Evolutionary conservation across 2,113 vertebrate genomes (phyloP).

Genomic region (Astur gentilis): DNA sequence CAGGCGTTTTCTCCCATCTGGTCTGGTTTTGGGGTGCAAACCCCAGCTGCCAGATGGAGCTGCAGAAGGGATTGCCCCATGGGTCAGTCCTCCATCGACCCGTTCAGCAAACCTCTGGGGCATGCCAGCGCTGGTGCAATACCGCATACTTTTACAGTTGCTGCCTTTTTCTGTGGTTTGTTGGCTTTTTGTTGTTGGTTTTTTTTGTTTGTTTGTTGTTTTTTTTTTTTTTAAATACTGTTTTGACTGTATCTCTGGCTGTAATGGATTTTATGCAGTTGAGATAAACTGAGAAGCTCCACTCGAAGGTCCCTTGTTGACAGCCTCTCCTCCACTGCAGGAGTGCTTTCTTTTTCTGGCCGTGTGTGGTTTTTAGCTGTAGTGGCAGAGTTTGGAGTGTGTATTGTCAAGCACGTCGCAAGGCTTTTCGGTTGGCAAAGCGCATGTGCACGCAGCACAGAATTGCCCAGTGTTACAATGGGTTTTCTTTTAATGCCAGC

Average conservation of each 20-base stretch:
- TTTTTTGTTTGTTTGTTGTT: too few species aligned
- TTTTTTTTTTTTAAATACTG: background rate
- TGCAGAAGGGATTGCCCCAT: background rate
- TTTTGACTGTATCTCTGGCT: background rate
- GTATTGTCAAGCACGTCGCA: background rate
- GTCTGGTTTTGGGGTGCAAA: background rate
- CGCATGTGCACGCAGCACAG: fast-evolving
- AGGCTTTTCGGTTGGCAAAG: background rate
- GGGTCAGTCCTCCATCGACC: background rate
- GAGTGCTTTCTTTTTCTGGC: background rate
- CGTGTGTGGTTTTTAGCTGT: background rate
- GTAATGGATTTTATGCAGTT: background rate
- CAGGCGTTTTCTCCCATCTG: background rate
- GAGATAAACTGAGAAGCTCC: background rate
- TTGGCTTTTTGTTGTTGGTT: too few species aligned
- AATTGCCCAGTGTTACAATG: background rate
- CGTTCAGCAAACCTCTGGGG: background rate
- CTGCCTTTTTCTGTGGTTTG: background rate
- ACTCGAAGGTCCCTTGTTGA: background rate
- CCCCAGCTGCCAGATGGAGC: background rate
- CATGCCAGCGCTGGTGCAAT: background rate
- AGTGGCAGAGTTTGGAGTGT: background rate
- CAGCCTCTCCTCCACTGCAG: background rate
- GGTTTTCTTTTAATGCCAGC: background rate
- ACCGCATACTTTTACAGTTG: background rate